A percentile compares a stretch with the other conserved stretches of the same genome.
Conservation (phyloP, 2,797 vertebrate genomes). For the Aeoliscus strigatus region DNA sequence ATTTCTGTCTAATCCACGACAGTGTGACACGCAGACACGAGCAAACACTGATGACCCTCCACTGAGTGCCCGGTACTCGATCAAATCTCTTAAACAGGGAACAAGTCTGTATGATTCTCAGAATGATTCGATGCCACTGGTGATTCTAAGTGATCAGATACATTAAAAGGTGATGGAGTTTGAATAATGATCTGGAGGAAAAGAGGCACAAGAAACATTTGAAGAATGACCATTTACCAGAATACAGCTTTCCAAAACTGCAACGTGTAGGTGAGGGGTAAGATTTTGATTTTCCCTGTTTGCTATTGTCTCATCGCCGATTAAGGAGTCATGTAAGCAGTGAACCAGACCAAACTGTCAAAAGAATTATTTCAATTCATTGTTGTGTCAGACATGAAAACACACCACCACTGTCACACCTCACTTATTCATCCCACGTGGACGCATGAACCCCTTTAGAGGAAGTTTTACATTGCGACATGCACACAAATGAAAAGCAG, state of each 20-base stretch:
- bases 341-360: conserved; percentile 86
- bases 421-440: conserved; percentile 33
- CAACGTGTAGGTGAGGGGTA: conserved; percentile 81
- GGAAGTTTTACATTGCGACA: conserved; percentile 38
- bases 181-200: conserved; percentile 70
- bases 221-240: conserved; percentile 83
- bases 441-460: conserved; percentile 38
- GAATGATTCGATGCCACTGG: conserved; percentile 79
- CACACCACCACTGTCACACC: conserved; percentile 51
- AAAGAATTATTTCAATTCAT: conserved; percentile 80
- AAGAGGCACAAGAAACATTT: conserved; percentile 76
- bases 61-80: conserved; percentile 30
- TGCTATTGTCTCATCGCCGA: conserved; percentile 84
- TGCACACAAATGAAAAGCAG: conserved; percentile 51
- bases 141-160: conserved; percentile 80
- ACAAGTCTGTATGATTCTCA: conserved; percentile 61
- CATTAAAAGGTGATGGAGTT: conserved; percentile 65
- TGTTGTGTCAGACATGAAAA: conserved; percentile 68
- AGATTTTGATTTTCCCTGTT: conserved; percentile 85
- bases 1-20: conserved; percentile 65
- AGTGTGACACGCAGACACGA: conserved; percentile 71
- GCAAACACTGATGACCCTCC: conserved; percentile 73
- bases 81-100: conserved; percentile 26
- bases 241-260: conserved; percentile 87
- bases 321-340: conserved; percentile 86